A percentile compares a stretch with the other conserved stretches of the same genome.
phyloP scores from a whole-genome alignment of 1,140 invertebrate genomes.

The Bombus pyrosoma region DNA sequence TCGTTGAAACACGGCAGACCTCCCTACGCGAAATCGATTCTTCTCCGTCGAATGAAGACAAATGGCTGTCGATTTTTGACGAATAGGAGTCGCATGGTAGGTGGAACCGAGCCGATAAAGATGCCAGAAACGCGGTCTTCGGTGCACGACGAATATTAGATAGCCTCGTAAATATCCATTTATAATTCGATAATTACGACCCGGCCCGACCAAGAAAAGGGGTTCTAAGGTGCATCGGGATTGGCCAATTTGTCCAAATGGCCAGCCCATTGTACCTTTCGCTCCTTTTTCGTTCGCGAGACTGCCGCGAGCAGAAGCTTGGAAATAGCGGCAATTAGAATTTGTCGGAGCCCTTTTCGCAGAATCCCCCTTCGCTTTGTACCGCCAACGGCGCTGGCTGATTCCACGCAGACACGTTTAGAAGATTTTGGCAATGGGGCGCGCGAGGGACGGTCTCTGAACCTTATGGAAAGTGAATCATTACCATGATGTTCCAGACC shows the following conservation, averaged over 20 bases:
- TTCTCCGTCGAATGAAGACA: constrained; percentile 5
- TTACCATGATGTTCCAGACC: too few species aligned
- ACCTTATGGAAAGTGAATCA: too few species aligned
- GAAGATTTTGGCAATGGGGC: constrained; percentile 1
- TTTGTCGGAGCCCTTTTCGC: constrained; percentile 60
- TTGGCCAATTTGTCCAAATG: constrained; percentile 70
- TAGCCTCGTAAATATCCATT: constrained; percentile 61
- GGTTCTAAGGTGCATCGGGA: constrained; percentile 48
- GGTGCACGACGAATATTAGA: constrained; percentile 21
- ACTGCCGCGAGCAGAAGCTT: constrained; percentile 42
- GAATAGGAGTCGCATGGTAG: neutral
- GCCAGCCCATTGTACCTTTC: constrained; percentile 49
- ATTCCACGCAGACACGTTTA: constrained; percentile 31
- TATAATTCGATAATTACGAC: constrained; percentile 67
- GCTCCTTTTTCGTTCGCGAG: constrained; percentile 20
- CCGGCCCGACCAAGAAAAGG: neutral
- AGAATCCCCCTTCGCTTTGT: constrained; percentile 45
- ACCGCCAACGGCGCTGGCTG: constrained; percentile 53
- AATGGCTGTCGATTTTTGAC: constrained; percentile 27
- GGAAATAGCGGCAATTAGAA: constrained; percentile 74
- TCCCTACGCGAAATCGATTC: neutral
- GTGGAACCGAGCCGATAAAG: constrained; percentile 42
- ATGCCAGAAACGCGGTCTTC: constrained; percentile 9
- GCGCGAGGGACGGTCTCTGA: too few species aligned
- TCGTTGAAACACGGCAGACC: neutral